Evolutionary conservation across 2,797 vertebrate species (phyloP).

Genomic region (Cheirogaleus major): DNA sequence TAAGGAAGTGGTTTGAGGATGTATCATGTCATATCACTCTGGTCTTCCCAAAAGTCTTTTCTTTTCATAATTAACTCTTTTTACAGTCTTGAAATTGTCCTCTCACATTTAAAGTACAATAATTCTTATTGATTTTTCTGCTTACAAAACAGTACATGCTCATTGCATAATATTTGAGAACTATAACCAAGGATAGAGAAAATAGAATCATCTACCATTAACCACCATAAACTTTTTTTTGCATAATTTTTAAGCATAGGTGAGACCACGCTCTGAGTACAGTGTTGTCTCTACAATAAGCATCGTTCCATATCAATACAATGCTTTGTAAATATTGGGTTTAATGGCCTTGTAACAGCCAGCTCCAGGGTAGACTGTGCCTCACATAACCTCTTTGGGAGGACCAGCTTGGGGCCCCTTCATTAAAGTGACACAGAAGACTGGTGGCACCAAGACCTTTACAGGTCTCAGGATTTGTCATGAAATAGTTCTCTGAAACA

Average conservation of each 20-base stretch:
- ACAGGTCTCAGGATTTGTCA: not conserved
- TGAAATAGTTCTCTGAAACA: not conserved
- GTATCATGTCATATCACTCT: fast-evolving
- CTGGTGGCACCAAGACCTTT: fast-evolving
- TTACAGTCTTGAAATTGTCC: not conserved
- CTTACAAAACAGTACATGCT: not conserved
- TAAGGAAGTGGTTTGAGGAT: not conserved
- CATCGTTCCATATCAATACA: fast-evolving
- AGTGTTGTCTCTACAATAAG: not conserved
- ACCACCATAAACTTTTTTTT: not conserved
- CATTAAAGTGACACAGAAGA: not conserved
- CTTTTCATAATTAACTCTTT: not conserved
- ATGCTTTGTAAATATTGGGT: not conserved
- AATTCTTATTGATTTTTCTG: not conserved
- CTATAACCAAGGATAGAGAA: not conserved
- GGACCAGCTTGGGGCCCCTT: not conserved
- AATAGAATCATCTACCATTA: not conserved
- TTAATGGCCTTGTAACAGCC: not conserved
- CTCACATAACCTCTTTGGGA: fast-evolving
- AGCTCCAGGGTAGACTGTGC: not conserved
- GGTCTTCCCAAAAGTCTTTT: not conserved
- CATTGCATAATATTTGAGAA: not conserved
- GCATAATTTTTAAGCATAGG: not conserved
- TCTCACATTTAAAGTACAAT: not conserved
- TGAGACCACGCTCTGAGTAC: not conserved